Percentiles rank a stretch among this genome's conserved stretches.
Conservation (phyloP, 2,888 invertebrate genomes). For the Maniola hyperantus region DNA sequence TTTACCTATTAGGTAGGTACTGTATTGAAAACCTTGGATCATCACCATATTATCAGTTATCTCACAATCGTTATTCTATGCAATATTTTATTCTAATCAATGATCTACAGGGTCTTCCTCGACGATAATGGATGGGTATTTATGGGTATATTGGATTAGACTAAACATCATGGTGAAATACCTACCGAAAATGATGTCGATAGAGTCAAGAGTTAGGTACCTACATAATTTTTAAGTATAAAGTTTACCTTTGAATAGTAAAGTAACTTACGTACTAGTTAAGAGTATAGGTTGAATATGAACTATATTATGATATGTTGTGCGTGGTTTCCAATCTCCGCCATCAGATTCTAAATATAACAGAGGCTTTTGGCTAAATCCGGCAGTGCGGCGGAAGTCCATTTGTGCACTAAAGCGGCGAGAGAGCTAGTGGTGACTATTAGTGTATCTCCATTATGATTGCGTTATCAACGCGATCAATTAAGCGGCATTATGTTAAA, state of each 20-base stretch:
- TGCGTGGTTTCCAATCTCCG: background rate
- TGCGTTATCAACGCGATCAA: conserved; percentile 71
- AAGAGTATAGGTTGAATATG: background rate
- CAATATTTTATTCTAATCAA: too few species aligned
- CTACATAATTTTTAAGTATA: too few species aligned
- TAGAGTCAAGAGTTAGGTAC: too few species aligned
- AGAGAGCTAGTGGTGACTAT: conserved; percentile 48
- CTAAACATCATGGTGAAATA: too few species aligned
- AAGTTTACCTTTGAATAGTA: background rate
- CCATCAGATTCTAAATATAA: conserved; percentile 13
- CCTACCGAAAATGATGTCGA: too few species aligned
- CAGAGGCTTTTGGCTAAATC: conserved; percentile 43
- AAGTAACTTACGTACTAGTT: background rate
- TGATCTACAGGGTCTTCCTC: too few species aligned
- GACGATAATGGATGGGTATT: too few species aligned
- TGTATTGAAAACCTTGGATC: too few species aligned
- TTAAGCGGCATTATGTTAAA: conserved; percentile 75
- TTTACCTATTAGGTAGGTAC: too few species aligned
- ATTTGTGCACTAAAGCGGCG: conserved; percentile 54
- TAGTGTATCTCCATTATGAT: conserved; percentile 62
- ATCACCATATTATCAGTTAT: too few species aligned
- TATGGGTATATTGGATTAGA: too few species aligned
- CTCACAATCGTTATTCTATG: too few species aligned
- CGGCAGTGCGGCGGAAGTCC: conserved; percentile 57
- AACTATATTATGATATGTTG: background rate